Percentiles rank a stretch among this genome's conserved stretches.
phyloP scores from a whole-genome alignment of 2,888 invertebrate species.

The Drosophila subquinaria region DNA sequence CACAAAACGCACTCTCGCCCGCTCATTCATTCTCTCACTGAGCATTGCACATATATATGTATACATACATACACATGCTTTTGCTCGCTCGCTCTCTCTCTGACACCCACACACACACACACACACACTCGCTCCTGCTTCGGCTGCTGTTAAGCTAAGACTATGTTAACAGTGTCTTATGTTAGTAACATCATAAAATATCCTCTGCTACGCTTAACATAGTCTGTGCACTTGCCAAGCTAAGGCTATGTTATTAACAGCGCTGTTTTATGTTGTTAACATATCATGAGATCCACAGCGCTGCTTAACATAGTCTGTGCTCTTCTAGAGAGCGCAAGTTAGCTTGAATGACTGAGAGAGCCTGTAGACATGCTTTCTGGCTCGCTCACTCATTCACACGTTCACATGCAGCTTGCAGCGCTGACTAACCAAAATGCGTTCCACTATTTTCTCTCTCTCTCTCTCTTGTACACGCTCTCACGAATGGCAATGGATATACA shows the following conservation, averaged over 20 bases:
- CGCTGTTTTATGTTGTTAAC: neutral
- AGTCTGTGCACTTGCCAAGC: neutral
- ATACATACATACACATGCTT: conserved; percentile 13
- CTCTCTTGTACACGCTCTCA: conserved; percentile 1
- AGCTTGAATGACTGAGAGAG: neutral
- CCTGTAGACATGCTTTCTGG: neutral
- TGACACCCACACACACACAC: conserved; percentile 15
- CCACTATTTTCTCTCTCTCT: conserved; percentile 32
- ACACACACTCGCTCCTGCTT: conserved; percentile 2
- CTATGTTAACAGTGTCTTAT: conserved; percentile 1
- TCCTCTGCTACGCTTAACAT: neutral
- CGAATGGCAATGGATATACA: neutral
- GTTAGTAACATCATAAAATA: neutral
- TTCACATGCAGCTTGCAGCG: conserved; percentile 7
- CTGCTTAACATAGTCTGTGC: conserved; percentile 1
- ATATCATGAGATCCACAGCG: neutral
- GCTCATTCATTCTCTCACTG: conserved; percentile 47
- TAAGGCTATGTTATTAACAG: neutral
- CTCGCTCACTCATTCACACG: neutral
- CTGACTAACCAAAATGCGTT: conserved; percentile 33
- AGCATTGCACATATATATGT: conserved; percentile 12
- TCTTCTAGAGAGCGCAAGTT: neutral
- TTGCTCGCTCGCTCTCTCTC: conserved; percentile 9
- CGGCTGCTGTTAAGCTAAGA: conserved; percentile 7
- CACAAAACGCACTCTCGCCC: conserved; percentile 20